Evolutionary conservation across 2,113 vertebrate species (phyloP).

Genomic region (Protobothrops mucrosquamatus): DNA sequence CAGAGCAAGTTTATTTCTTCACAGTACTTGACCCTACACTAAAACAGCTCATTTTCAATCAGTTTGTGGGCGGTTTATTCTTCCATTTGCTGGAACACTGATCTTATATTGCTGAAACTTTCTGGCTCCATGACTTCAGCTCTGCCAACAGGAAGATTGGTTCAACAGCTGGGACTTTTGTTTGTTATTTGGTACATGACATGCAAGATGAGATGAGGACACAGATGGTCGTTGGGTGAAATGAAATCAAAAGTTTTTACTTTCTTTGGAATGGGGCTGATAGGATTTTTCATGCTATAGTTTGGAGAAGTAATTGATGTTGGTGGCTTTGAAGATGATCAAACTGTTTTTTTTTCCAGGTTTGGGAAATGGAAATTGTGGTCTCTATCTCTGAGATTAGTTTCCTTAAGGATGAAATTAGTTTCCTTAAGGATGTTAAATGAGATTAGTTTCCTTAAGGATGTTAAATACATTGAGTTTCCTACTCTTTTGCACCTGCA

Average conservation of each 20-base stretch:
- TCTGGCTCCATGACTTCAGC: neutral
- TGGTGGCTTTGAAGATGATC: neutral
- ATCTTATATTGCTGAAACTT: neutral
- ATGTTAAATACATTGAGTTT: neutral
- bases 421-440: neutral
- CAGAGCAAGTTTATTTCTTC: neutral
- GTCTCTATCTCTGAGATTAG: neutral
- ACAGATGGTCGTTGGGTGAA: neutral
- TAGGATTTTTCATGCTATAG: neutral
- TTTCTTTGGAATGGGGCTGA: neutral
- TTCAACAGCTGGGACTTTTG: neutral
- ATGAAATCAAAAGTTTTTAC: neutral
- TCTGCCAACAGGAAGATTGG: neutral
- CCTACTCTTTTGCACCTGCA: neutral
- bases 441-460: neutral
- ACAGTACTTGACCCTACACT: neutral
- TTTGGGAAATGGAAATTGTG: neutral
- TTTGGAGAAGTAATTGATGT: neutral
- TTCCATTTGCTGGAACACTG: neutral
- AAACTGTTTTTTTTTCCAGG: neutral
- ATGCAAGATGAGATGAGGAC: neutral
- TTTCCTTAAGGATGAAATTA: no score
- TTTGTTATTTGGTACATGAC: neutral
- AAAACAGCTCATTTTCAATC: neutral
- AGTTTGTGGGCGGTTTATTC: neutral